Base-by-base conservation (phyloP, 2,797 vertebrate species). In the Acomys russatus region DNA sequence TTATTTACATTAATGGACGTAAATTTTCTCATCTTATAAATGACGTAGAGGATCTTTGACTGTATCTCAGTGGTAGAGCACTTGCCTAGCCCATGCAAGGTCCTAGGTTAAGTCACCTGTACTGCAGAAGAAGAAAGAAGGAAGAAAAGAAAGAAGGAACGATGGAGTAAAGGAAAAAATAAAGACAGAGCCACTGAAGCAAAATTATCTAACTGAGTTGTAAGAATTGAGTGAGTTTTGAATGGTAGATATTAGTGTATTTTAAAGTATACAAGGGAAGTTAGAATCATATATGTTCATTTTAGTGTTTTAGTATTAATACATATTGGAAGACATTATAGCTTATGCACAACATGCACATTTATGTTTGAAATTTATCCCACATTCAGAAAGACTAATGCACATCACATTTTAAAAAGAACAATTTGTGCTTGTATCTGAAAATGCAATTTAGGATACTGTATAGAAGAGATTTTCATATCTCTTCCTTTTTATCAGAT, bases 321-420 rank as follows among this genome's bases (percentile, higher is more conserved):
- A 10, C 12, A 88, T 92, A 38, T 20, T 88, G 17, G 4, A 68
- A 95, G 88, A 59, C 7, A 59, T 44, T 77, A n/a, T 25, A 61
- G 14, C 9, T 89, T 94, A 88, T 9, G 71, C 0, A 56, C 0
- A 30, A 92, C 51, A 82, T 18, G 30, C 1, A 12, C 3, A 59
- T 91, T 85, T 76, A 35, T 96, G 61, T 80, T 79, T 73, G 0
- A 96, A 90, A 95, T 85, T n/a, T 86, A 2, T 84, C 73, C 95
- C 95, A 94, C 59, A 96, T 83, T 3, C 59, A 96, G 38, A 33
- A 91, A 90, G 63, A 92, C 28, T 77, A 77, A 90, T 92, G 9
- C 33, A 68, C 61, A 71, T 86, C 38, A 22, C 44, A 82, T 70
- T 74, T 76, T 73, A 51, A 66, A 94, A 66, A 66, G 6, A 76